Conservation (phyloP, 2,888 invertebrate species). For the Pandemis corylana region DNA sequence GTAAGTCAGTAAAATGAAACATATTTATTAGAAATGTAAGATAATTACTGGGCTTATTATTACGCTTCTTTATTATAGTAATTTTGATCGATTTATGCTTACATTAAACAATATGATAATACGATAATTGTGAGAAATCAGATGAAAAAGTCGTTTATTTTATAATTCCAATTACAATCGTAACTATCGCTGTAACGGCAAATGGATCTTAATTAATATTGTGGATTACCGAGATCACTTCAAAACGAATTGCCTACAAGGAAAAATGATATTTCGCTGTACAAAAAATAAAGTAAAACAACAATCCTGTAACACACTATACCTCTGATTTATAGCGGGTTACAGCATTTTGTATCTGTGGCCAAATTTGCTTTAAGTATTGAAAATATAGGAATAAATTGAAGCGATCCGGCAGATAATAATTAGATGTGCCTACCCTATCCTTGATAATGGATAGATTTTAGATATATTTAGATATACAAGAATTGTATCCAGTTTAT, state of each 20-base stretch:
- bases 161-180: not conserved
- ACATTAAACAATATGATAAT: not conserved
- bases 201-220: too few relatives aligned
- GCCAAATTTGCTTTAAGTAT: not conserved
- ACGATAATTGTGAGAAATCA: not conserved
- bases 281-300: too few relatives aligned
- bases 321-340: not conserved
- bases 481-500: conserved; percentile 7
- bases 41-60: conserved; percentile 31
- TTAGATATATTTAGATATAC: not conserved
- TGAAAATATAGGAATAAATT: not conserved
- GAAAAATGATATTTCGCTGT: too few relatives aligned
- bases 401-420: not conserved
- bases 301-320: too few relatives aligned
- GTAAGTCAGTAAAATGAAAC: conserved; percentile 27
- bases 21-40: conserved; percentile 34
- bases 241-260: too few relatives aligned
- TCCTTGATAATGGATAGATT: not conserved
- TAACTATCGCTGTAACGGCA: not conserved
- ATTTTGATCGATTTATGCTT: not conserved
- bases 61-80: conserved; percentile 18
- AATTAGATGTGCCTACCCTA: not conserved
- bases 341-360: not conserved
- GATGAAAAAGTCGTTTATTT: not conserved
- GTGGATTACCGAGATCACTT: too few relatives aligned